These are phyloP conservation scores for Capricornis sumatraensis DNA, from an alignment of 2,113 vertebrate species.

Conservation along the genomic window DNA sequence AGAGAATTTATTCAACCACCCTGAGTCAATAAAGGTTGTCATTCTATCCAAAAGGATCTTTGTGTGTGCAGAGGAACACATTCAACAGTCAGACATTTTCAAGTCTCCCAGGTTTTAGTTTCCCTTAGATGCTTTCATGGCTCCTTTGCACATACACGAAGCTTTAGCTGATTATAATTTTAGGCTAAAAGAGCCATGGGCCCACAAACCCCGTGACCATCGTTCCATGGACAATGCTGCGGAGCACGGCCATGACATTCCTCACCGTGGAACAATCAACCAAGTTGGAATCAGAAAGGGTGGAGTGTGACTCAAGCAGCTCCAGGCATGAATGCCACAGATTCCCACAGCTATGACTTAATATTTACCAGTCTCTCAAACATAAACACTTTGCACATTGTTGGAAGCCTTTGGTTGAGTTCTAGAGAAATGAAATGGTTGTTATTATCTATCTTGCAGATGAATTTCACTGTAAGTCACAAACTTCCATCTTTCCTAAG, in stretches of 20 bases:
- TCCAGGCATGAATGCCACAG: neutral
- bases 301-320: neutral
- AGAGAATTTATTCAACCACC: neutral
- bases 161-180: neutral
- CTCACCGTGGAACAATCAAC: neutral
- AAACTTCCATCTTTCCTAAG: neutral
- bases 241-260: neutral
- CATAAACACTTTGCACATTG: neutral
- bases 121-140: neutral
- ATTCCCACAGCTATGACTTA: neutral
- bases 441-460: neutral
- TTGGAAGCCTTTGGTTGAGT: neutral
- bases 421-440: neutral
- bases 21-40: neutral
- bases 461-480: neutral
- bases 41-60: neutral
- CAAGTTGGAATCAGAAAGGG: neutral
- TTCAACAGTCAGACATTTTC: neutral
- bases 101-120: neutral
- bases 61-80: neutral
- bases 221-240: neutral
- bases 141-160: neutral
- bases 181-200: neutral
- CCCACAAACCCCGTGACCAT: neutral
- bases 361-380: neutral